A percentile compares a stretch with the other conserved stretches of the same genome.
Evolutionary conservation across 2,797 vertebrate genomes (phyloP).

Genomic region (Pristis pectinata): DNA sequence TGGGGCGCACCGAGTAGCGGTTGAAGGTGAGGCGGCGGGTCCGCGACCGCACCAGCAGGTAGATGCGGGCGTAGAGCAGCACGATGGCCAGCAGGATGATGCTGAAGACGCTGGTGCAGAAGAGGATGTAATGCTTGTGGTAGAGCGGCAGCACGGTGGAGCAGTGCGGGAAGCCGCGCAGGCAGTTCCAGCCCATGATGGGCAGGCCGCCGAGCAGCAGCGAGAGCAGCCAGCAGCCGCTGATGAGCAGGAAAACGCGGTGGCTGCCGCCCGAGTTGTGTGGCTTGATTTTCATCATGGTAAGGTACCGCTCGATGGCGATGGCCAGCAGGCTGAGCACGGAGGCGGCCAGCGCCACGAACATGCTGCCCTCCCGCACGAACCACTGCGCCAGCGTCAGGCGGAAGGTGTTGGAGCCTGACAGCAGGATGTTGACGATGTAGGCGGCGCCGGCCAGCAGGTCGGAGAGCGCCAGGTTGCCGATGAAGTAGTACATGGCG

Average conservation of each 20-base stretch:
- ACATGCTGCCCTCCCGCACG: constrained; percentile 91
- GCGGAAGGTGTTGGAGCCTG: constrained; percentile 83
- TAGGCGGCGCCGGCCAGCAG: constrained; percentile 88
- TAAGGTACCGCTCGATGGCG: constrained; percentile 92
- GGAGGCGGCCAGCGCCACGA: constrained; percentile 87
- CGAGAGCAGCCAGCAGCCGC: constrained; percentile 85
- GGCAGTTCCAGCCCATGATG: constrained; percentile 95
- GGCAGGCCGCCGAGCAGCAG: constrained; percentile 80
- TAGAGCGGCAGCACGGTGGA: constrained; percentile 93
- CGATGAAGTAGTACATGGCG: constrained; percentile 98
- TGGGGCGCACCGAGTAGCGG: constrained; percentile 76
- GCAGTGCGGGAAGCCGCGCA: constrained; percentile 64
- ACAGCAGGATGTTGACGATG: constrained; percentile 84
- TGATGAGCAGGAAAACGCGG: constrained; percentile 90
- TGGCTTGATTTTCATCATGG: constrained; percentile 96
- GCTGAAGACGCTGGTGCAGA: constrained; percentile 91
- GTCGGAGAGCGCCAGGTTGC: constrained; percentile 95
- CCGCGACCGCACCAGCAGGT: constrained; percentile 80
- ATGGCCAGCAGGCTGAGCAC: constrained; percentile 95
- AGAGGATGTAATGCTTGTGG: constrained; percentile 96
- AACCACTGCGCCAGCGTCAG: constrained; percentile 89
- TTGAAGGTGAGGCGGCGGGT: constrained; percentile 86
- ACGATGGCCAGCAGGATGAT: constrained; percentile 85
- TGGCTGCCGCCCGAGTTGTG: constrained; percentile 84
- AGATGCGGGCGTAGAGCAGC: constrained; percentile 87